phyloP scores from a whole-genome alignment of 2,888 invertebrate species.

The Eurytoma californica region DNA sequence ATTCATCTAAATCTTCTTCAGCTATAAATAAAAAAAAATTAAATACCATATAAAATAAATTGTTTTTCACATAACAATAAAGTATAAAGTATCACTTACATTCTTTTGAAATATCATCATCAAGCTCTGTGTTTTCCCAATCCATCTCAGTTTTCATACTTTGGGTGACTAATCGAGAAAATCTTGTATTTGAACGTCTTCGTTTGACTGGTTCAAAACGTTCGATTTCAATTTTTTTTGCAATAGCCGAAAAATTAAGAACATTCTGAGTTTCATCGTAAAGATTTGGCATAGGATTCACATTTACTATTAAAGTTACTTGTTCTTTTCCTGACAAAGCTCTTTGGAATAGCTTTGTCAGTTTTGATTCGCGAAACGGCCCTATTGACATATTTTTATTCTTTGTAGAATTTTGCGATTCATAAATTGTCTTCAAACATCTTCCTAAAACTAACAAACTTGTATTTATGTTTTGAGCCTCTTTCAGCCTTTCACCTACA shows the following conservation, averaged over 20 bases:
- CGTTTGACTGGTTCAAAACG: constrained; percentile 57
- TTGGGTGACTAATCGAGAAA: constrained; percentile 68
- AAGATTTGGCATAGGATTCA: constrained; percentile 85
- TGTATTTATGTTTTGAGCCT: constrained; percentile 93
- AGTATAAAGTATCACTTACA: constrained; percentile 44
- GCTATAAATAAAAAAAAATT: constrained; percentile 20
- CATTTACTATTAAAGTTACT: constrained; percentile 91
- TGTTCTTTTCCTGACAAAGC: constrained; percentile 86
- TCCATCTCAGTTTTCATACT: constrained; percentile 66
- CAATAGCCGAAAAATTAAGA: constrained; percentile 90
- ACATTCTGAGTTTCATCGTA: constrained; percentile 92
- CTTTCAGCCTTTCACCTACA: constrained; percentile 86
- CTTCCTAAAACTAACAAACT: constrained; percentile 91
- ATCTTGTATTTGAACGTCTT: constrained; percentile 64
- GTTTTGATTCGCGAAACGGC: constrained; percentile 90
- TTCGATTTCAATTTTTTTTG: constrained; percentile 79
- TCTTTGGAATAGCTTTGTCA: constrained; percentile 90
- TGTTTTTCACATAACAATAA: constrained; percentile 4
- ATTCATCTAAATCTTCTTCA: constrained; percentile 42
- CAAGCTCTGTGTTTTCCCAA: constrained; percentile 67
- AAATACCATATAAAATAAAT: neutral
- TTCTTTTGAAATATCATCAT: constrained; percentile 47
- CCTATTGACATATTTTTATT: constrained; percentile 67
- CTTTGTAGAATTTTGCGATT: constrained; percentile 66
- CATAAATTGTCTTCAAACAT: constrained; percentile 82